A percentile compares a stretch with the other conserved stretches of the same genome.
Evolutionary conservation across 2,797 vertebrate genomes (phyloP).

Genomic region (Coranthus polyacanthus): DNA sequence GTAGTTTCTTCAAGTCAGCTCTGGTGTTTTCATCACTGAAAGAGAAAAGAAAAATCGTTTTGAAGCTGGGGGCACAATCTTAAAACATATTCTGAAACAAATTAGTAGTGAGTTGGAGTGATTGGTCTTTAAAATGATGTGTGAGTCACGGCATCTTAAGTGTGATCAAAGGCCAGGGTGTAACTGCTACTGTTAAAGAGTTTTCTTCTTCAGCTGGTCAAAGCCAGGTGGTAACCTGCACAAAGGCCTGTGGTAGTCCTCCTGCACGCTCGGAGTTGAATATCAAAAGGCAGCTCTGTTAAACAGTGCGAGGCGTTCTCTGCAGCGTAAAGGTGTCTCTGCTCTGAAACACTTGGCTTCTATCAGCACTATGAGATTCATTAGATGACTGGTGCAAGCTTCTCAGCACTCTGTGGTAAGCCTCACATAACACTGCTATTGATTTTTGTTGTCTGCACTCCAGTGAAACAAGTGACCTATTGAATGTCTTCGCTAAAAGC

Average conservation of each 20-base stretch:
- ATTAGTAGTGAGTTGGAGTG: not conserved
- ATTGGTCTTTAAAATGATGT: not conserved
- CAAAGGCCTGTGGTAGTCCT: slow-evolving; percentile 24
- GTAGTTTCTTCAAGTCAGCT: slow-evolving; percentile 93
- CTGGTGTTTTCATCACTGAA: slow-evolving; percentile 84
- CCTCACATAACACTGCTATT: slow-evolving; percentile 70
- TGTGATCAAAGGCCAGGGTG: too few relatives aligned
- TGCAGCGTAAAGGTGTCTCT: slow-evolving; percentile 30
- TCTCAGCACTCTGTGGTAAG: slow-evolving; percentile 56
- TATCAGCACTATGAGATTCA: slow-evolving; percentile 71
- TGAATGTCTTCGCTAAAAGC: slow-evolving; percentile 60
- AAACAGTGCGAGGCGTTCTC: slow-evolving; percentile 27
- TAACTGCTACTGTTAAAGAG: too few relatives aligned
- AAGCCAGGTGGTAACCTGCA: slow-evolving; percentile 43
- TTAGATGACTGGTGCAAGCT: slow-evolving; percentile 73
- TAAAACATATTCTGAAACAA: not conserved
- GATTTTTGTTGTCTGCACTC: slow-evolving; percentile 69
- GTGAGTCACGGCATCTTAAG: not conserved
- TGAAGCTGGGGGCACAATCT: not conserved
- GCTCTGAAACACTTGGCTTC: slow-evolving; percentile 32
- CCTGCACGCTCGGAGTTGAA: slow-evolving; percentile 14
- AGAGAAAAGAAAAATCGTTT: slow-evolving; percentile 23
- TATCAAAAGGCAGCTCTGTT: slow-evolving; percentile 34
- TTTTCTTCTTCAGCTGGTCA: slow-evolving; percentile 19
- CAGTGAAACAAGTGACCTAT: slow-evolving; percentile 70